Conservation (phyloP, 2,888 invertebrate species). For the Clistopyga incitator region DNA sequence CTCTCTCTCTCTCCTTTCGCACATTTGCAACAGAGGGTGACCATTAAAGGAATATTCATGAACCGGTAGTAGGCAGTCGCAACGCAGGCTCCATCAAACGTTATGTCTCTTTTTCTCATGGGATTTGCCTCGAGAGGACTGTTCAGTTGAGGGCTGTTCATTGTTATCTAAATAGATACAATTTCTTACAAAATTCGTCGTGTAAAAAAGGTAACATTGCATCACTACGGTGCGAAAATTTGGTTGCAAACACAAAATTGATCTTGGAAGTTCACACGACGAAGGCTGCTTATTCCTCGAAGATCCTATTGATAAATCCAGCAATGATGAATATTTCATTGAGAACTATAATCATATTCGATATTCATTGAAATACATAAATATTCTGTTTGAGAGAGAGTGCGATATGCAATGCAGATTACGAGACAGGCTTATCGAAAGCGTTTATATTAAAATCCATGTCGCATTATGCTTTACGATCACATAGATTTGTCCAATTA, state of each 20-base stretch:
- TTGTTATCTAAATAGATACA: too few species aligned
- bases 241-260: too few species aligned
- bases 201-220: too few species aligned
- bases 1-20: constrained; percentile 3
- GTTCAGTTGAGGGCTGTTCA: too few species aligned
- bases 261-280: too few species aligned
- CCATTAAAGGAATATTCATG: constrained; percentile 60
- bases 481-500: constrained; percentile 7
- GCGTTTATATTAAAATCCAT: background rate
- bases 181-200: too few species aligned
- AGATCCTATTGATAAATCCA: background rate
- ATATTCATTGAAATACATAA: background rate
- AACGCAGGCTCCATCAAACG: constrained; percentile 51
- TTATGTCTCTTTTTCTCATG: constrained; percentile 34
- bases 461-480: constrained; percentile 1
- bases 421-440: constrained; percentile 7
- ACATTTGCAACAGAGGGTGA: background rate
- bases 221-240: too few species aligned
- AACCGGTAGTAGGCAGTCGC: constrained; percentile 41
- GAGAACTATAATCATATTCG: background rate
- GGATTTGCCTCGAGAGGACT: constrained; percentile 19
- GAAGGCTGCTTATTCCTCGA: background rate
- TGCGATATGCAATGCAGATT: background rate
- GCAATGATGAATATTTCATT: background rate
- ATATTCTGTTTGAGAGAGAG: background rate